phyloP scores from a whole-genome alignment of 92 coral and sea anemone genomes.

The Montipora capitata region DNA sequence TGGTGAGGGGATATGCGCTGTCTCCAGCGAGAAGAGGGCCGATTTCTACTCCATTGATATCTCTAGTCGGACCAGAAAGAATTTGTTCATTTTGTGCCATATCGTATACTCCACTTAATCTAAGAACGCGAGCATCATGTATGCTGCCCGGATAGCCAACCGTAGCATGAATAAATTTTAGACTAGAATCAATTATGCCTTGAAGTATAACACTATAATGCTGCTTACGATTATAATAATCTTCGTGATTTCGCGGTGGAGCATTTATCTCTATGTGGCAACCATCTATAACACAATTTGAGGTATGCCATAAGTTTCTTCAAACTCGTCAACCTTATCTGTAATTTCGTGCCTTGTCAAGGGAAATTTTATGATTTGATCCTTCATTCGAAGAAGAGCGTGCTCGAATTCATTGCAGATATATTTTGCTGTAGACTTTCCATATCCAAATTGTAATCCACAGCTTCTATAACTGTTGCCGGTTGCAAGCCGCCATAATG shows the following conservation, averaged over 20 bases:
- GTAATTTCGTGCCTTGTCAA: too few species aligned
- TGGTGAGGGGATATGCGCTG: too few species aligned
- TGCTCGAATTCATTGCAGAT: conserved; percentile 60
- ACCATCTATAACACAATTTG: conserved; percentile 63
- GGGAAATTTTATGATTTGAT: conserved; percentile 49
- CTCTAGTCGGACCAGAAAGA: background rate
- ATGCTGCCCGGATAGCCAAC: too few species aligned
- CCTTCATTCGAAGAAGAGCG: conserved; percentile 49
- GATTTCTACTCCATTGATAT: conserved; percentile 37
- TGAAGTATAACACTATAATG: conserved; percentile 54
- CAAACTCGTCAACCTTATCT: conserved; percentile 64
- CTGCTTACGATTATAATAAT: conserved; percentile 64
- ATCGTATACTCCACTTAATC: conserved; percentile 36
- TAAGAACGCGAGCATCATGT: too few species aligned
- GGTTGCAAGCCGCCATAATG: conserved; percentile 70
- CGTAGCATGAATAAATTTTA: conserved; percentile 52
- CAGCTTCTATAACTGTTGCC: conserved; percentile 63
- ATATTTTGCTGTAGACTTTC: conserved; percentile 60
- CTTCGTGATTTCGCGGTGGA: conserved; percentile 56
- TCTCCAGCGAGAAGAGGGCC: too few species aligned
- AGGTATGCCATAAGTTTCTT: conserved; percentile 65
- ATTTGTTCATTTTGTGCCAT: conserved; percentile 35
- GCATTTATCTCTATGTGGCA: conserved; percentile 69
- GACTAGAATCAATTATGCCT: conserved; percentile 31
- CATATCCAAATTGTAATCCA: conserved; percentile 58